Base-by-base conservation (phyloP, 2,113 vertebrate genomes). In the Labrus mixtus region DNA sequence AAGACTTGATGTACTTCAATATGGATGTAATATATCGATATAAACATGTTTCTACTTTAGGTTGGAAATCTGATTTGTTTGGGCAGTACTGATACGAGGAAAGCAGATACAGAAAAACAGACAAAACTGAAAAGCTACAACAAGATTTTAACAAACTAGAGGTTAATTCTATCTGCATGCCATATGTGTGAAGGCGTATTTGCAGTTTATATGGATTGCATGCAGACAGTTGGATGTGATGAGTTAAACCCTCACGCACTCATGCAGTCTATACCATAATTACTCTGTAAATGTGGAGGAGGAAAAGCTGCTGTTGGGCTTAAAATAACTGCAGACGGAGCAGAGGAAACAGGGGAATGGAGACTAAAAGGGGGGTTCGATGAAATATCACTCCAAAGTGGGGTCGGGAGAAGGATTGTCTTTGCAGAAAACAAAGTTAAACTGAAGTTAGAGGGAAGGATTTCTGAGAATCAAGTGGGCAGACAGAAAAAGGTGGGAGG, bases 301-400 rank as follows among this genome's bases (percentile, higher is more conserved):
- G 83, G 83, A 62, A 76, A 60, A 74, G 72, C 73, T 84, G 69
- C 82, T 81, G 87, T 84, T 76, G 74, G 76, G 46, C 83, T 85
- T 74, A 80, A 89, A 92, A 89, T 91, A 91, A 75, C 80, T 33
- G n/a, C 37, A 22, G 72, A 39, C 53, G 16, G 68, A 81, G 64
- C 20, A 72, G 41, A 50, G 65, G 67, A 62, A 37, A 71, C 12
- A 5, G 19, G 29, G 29, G 46, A 56, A 61, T 46, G 43, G 51
- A 67, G 54, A 54, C 6, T 19, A 67, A 56, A 23, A 41, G 17
- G 72, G 58, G 58, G 43, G 6, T 25, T 59, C 11, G 69, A 11
- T 79, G 58, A 73, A 81, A 79, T 62, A 76, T 73, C 57, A 23
- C 81, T 73, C 23, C 33, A 29, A 66, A 67, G 51, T 36, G 60